These are phyloP conservation scores for Nannobrachium achirus DNA, from an alignment of 2,113 vertebrate species.

Conservation along the genomic window DNA sequence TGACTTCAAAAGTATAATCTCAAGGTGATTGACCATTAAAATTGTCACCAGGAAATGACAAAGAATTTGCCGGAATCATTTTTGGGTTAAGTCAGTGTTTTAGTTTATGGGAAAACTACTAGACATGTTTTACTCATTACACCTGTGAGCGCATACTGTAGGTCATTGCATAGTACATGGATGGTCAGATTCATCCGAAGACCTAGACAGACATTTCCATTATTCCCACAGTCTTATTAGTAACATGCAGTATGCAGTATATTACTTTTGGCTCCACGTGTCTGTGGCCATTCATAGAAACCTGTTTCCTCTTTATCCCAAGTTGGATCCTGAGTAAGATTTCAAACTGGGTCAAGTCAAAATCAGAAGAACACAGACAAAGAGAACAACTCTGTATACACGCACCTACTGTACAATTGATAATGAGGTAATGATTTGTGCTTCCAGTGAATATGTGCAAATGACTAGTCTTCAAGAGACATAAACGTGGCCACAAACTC, in stretches of 20 bases:
- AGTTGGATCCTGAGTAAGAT: constrained; percentile 29
- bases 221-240: constrained; percentile 29
- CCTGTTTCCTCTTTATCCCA: constrained; percentile 40
- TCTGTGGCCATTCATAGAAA: constrained; percentile 50
- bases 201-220: constrained; percentile 55
- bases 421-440: too few species aligned
- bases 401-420: too few species aligned
- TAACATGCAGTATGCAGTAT: constrained; percentile 4
- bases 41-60: too few species aligned
- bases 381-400: too few species aligned
- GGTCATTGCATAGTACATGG: too few species aligned
- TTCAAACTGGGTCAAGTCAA: constrained; percentile 25
- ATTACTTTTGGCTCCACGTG: constrained; percentile 39
- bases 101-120: not conserved
- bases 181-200: constrained; percentile 40
- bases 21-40: too few species aligned
- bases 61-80: too few species aligned
- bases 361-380: not conserved
- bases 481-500: too few species aligned
- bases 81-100: not conserved
- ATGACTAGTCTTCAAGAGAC: too few species aligned
- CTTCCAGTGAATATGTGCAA: too few species aligned
- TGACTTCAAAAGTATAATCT: too few species aligned
- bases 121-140: constrained; percentile 14
- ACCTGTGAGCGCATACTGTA: not conserved